Evolutionary conservation across 2,888 invertebrate species (phyloP), one percentile per base, ranked within the genome.

Genomic region (Magallana nippona): DNA sequence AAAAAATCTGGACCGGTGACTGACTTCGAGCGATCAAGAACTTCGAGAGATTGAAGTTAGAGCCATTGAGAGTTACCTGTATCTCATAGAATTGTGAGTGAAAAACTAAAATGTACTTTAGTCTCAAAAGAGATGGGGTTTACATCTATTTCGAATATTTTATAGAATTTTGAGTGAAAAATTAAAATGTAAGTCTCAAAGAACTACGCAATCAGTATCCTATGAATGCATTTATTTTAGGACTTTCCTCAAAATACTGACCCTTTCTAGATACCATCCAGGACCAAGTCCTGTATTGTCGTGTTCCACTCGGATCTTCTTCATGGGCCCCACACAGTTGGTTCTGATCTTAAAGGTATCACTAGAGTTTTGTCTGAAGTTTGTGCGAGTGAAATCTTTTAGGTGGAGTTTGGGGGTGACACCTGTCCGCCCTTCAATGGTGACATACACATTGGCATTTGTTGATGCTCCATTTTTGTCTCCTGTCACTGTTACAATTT

Each of bases 251-350:
- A n/a, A 13, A 13, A 77, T 77, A 84, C 93, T 87, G 86, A 94
- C 93, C 89, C 94, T 91, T 82, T 94, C 94, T 56, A 94, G 86
- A 83, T 90, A 94, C 94, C 94, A 94, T 32, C 93, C 94, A n/a
- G 94, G 89, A 5, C 89, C 92, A 13, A 92, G 81, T 11, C 94
- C 94, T 19, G 92, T 92, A 84, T 94, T 94, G 87, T 94, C 94
- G 88, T 94, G 94, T 81, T 94, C 93, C 44, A 94, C 91, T 77
- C 92, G 88, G 17, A 94, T 86, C 86, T 93, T 94, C 13, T 88
- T 92, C 88, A 94, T 87, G 11, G 93, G 93, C 55, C 94, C 94
- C 27, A 94, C 93, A 90, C 93, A 93, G 71, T 90, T 91, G 13
- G 93, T 89, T 84, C 92, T 92, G 55, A 94, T 83, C 56, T 88